Base-by-base conservation (phyloP, 2,888 invertebrate genomes). In the Cryptophagus acutangulus region DNA sequence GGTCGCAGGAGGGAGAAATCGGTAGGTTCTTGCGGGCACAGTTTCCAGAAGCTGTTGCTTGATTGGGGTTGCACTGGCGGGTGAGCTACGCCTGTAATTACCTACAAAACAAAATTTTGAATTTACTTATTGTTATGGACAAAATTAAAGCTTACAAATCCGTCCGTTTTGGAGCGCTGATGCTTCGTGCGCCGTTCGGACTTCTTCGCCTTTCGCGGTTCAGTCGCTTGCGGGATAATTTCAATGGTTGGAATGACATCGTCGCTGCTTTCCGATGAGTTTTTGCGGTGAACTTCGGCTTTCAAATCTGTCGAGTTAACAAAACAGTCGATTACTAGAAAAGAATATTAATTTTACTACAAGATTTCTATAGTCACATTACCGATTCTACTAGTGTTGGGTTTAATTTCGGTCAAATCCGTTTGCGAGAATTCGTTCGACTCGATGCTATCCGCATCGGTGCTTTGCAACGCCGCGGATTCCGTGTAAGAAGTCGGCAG, bases 261-360 rank as follows among this genome's bases (percentile, higher is more conserved):
- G 62, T 87, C 84, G 54, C 87, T 87, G 48, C 89, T 89, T 67
- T 87, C 89, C 0, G 89, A 89, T 61, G 89, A 90, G 66, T 90
- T 89, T 66, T 90, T 91, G 42, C 91, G 79, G 71, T 93, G 92
- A 38, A 93, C 91, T 71, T 93, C 92, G 43, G 90, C 92, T 75
- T 91, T 90, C 55, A 92, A 76, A 76, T 92, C 91, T 26, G 26
- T 4, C n/a, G n/a, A n/a, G n/a, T n/a, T n/a, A 26, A 26, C 12
- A 8, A 9, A 20, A 20, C 26, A 26, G 4, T 3, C n/a, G 26
- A 4, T 3, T 26, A 26, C n/a, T 26, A 6, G n/a, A n/a, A n/a
- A n/a, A n/a, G n/a, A n/a, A n/a, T n/a, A n/a, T n/a, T n/a, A n/a
- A n/a, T n/a, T n/a, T n/a, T n/a, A n/a, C n/a, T n/a, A n/a, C n/a